Evolutionary conservation across 2,113 vertebrate species (phyloP).

Genomic region (Camelus dromedarius): DNA sequence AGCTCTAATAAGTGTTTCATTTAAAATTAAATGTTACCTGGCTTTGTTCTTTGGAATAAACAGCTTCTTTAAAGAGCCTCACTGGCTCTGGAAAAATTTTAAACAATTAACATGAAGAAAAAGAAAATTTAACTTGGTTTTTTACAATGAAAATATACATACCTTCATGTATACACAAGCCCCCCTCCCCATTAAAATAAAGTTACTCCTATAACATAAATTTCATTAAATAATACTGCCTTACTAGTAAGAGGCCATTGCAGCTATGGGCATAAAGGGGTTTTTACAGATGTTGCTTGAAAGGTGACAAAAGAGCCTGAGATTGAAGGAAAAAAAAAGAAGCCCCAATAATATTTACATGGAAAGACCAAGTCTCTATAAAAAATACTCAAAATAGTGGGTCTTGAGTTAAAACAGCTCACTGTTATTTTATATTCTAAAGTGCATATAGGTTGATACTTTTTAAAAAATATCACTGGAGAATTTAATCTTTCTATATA

Average conservation of each 20-base stretch:
- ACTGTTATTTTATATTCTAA: slow-evolving; percentile 84
- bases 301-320: slow-evolving; percentile 56
- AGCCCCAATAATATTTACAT: slow-evolving; percentile 74
- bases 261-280: not conserved
- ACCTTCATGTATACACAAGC: slow-evolving; percentile 43
- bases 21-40: slow-evolving; percentile 66
- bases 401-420: slow-evolving; percentile 67
- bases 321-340: slow-evolving; percentile 45
- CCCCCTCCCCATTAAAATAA: slow-evolving; percentile 35
- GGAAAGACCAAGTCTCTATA: slow-evolving; percentile 75
- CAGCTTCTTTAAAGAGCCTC: slow-evolving; percentile 63
- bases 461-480: slow-evolving; percentile 81
- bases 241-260: slow-evolving; percentile 32
- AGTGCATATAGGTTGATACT: slow-evolving; percentile 83
- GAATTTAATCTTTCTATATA: slow-evolving; percentile 79
- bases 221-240: slow-evolving; percentile 74
- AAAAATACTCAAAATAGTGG: slow-evolving; percentile 68
- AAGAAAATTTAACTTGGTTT: slow-evolving; percentile 64
- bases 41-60: slow-evolving; percentile 72
- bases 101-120: slow-evolving; percentile 53
- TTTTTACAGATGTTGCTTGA: slow-evolving; percentile 71
- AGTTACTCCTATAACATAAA: slow-evolving; percentile 53
- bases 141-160: slow-evolving; percentile 86
- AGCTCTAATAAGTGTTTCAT: slow-evolving; percentile 63
- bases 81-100: slow-evolving; percentile 55